Evolutionary conservation across 2,797 vertebrate species (phyloP).

Genomic region (Clarias fuscus): DNA sequence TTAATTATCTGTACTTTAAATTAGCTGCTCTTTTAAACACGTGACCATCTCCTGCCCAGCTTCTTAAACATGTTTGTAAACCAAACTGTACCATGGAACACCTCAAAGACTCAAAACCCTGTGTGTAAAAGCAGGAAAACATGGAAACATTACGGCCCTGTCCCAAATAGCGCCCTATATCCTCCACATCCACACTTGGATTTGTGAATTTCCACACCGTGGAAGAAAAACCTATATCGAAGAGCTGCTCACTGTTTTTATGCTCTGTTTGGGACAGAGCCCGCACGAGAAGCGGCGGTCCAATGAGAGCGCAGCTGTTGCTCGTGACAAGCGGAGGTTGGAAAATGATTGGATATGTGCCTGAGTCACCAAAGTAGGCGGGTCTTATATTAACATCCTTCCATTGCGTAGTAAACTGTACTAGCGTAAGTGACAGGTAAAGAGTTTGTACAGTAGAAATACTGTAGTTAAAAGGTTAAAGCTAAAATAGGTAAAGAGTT

Average conservation of each 20-base stretch:
- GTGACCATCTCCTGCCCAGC: background rate
- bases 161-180: background rate
- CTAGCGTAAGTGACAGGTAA: too few species aligned
- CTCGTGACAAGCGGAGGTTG: background rate
- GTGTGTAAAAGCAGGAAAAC: background rate
- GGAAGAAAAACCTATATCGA: background rate
- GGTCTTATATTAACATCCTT: background rate
- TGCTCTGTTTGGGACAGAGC: background rate
- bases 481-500: too few species aligned
- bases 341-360: background rate
- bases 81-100: background rate
- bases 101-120: background rate
- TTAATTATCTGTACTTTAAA: background rate
- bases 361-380: background rate
- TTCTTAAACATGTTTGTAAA: background rate
- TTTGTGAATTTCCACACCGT: too few species aligned
- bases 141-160: background rate
- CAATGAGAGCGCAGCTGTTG: constrained; percentile 3
- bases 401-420: background rate
- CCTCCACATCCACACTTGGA: background rate
- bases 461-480: too few species aligned
- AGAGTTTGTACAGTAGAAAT: too few species aligned
- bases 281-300: background rate
- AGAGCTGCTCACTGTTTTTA: too few species aligned
- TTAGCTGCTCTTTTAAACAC: background rate